Evolutionary conservation across 2,797 vertebrate species (phyloP).

Genomic region (Carcharodon carcharias): DNA sequence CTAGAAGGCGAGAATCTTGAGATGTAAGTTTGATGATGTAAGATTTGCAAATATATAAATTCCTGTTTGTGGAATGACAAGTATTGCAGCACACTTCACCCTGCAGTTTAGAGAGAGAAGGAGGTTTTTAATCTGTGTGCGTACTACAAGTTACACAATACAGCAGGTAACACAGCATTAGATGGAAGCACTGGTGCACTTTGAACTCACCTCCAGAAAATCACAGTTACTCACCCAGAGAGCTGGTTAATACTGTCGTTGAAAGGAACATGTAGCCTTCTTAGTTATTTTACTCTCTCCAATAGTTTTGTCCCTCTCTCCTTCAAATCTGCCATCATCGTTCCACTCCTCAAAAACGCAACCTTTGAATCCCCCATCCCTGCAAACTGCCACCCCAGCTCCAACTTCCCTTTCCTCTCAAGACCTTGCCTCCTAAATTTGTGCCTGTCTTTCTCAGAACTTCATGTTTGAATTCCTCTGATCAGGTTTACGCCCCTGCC

Average conservation of each 20-base stretch:
- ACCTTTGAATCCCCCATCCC: background rate
- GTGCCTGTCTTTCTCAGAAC: background rate
- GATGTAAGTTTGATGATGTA: constrained; percentile 67
- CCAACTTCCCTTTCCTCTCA: background rate
- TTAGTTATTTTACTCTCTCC: background rate
- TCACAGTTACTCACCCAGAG: background rate
- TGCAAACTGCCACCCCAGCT: background rate
- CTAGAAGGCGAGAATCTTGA: constrained; percentile 95
- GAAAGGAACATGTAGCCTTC: background rate
- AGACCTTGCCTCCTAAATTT: background rate
- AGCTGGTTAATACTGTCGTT: background rate
- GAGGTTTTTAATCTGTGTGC: background rate
- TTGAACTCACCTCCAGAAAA: background rate
- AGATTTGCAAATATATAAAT: background rate
- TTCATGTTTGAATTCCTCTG: background rate
- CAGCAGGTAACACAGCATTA: background rate
- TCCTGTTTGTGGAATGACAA: background rate
- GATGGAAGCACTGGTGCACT: background rate
- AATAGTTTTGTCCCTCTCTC: background rate
- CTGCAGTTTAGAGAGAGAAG: background rate
- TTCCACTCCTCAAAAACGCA: background rate
- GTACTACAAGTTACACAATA: too few relatives aligned
- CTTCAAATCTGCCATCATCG: background rate
- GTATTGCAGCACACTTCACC: background rate
- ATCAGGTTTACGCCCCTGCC: too few relatives aligned